Conservation (phyloP, 2,113 vertebrate genomes). For the Tetraodon nigroviridis region DNA sequence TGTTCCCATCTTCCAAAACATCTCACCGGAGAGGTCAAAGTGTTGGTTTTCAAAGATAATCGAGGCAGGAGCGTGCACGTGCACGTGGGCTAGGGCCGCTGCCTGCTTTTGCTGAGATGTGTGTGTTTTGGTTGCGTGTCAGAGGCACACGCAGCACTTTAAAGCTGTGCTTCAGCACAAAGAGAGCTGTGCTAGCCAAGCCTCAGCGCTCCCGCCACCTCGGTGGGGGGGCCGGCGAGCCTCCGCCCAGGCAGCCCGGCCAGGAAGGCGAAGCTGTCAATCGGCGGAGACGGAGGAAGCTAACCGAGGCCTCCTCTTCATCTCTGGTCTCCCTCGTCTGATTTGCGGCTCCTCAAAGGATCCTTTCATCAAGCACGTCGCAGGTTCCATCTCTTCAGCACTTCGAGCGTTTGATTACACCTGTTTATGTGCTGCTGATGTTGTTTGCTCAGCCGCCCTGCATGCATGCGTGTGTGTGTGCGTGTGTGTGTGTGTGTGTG, state of each 20-base stretch:
- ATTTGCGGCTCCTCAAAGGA: constrained; percentile 54
- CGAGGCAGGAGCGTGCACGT: background rate
- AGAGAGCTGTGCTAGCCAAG: constrained; percentile 61
- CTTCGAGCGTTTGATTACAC: constrained; percentile 66
- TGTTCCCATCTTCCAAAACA: no score
- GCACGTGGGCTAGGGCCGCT: constrained; percentile 28
- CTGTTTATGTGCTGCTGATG: constrained; percentile 60
- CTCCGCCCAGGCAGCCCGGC: constrained; percentile 15
- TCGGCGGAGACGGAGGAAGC: background rate
- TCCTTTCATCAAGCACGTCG: constrained; percentile 66
- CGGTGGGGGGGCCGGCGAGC: background rate
- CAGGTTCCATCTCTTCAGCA: constrained; percentile 66
- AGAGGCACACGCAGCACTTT: constrained; percentile 72
- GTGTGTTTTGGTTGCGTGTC: constrained; percentile 37
- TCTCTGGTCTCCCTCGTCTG: constrained; percentile 17
- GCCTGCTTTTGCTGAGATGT: constrained; percentile 53
- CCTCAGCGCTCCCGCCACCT: constrained; percentile 72
- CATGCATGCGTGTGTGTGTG: constrained; percentile 15
- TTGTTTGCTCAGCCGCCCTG: constrained; percentile 64
- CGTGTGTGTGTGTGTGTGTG: constrained; percentile 20
- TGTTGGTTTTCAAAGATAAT: no score
- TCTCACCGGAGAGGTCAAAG: no score
- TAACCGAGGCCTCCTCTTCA: constrained; percentile 34
- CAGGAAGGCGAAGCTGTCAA: constrained; percentile 59
- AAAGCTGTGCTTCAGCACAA: constrained; percentile 72